These are phyloP conservation scores for Gambusia holbrooki DNA, from an alignment of 2,113 vertebrate species.

Conservation along the genomic window DNA sequence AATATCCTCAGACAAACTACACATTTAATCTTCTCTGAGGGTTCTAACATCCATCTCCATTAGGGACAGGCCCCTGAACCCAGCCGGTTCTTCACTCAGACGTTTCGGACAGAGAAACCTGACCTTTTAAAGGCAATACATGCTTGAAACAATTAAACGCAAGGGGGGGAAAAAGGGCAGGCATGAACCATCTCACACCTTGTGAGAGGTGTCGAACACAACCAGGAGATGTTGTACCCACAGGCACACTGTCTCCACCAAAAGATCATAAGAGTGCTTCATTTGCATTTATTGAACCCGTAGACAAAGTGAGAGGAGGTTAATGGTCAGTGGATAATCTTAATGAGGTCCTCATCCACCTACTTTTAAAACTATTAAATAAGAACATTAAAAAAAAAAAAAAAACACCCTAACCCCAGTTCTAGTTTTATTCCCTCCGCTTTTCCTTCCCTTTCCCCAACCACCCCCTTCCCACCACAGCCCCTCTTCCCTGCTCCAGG, in stretches of 20 bases:
- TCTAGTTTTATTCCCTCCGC: slow-evolving; percentile 20
- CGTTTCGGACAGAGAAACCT: slow-evolving; percentile 16
- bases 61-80: slow-evolving; percentile 45
- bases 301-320: slow-evolving; percentile 39
- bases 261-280: slow-evolving; percentile 18
- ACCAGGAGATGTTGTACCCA: slow-evolving; percentile 65
- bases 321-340: slow-evolving; percentile 39
- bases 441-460: slow-evolving; percentile 33
- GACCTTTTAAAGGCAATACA: slow-evolving; percentile 26
- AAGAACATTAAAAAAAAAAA: slow-evolving; percentile 29
- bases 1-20: slow-evolving; percentile 74
- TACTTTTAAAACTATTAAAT: slow-evolving; percentile 69
- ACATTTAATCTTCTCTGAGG: slow-evolving; percentile 62
- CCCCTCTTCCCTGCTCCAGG: slow-evolving; percentile 72
- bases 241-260: slow-evolving; percentile 57
- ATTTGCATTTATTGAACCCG: slow-evolving; percentile 17
- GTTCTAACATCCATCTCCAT: slow-evolving; percentile 61
- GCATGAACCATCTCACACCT: slow-evolving; percentile 38
- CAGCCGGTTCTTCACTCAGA: slow-evolving; percentile 22
- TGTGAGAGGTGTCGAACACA: slow-evolving; percentile 32
- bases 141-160: slow-evolving; percentile 21
- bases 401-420: slow-evolving; percentile 44
- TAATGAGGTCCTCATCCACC: slow-evolving; percentile 45
- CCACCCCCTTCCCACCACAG: slow-evolving; percentile 60
- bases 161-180: slow-evolving; percentile 30